phyloP scores from a whole-genome alignment of 2,888 invertebrate genomes.

The Maniola hyperantus region DNA sequence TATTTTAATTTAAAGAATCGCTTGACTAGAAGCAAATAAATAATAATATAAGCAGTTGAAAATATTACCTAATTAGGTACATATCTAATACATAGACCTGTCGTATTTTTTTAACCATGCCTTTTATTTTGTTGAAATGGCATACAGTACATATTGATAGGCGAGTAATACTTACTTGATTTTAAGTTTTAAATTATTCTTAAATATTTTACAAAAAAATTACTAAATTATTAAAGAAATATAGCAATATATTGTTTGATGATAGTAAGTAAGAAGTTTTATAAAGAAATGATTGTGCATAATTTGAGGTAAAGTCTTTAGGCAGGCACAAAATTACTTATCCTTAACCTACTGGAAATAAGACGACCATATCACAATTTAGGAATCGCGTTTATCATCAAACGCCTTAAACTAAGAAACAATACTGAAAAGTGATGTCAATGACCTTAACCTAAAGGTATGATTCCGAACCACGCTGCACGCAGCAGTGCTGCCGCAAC shows the following conservation, averaged over 20 bases:
- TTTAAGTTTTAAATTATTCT: too few relatives aligned
- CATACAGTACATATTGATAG: too few relatives aligned
- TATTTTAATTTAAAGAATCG: conserved; percentile 32
- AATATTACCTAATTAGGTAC: conserved; percentile 22
- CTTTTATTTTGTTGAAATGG: not conserved
- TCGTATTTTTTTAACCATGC: not conserved
- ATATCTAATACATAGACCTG: not conserved
- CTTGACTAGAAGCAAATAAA: conserved; percentile 56
- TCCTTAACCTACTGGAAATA: conserved; percentile 55
- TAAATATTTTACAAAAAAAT: too few relatives aligned
- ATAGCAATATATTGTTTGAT: too few relatives aligned
- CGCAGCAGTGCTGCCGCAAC: too few relatives aligned
- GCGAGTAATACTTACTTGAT: too few relatives aligned
- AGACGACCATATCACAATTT: conserved; percentile 78
- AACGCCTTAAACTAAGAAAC: conserved; percentile 51
- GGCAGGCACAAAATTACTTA: conserved; percentile 32
- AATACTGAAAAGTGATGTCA: conserved; percentile 62
- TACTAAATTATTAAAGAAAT: too few relatives aligned
- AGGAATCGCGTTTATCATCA: conserved; percentile 69
- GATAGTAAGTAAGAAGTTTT: too few relatives aligned
- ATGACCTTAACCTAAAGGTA: conserved; percentile 36
- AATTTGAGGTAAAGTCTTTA: not conserved
- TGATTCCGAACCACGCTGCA: too few relatives aligned
- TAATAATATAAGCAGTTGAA: conserved; percentile 46
- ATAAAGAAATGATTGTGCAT: not conserved